Percentiles rank a stretch among this genome's conserved stretches.
These are phyloP conservation scores for Auanema sp. DNA, from an alignment of 2,888 invertebrate genomes.

Conservation along the genomic window DNA sequence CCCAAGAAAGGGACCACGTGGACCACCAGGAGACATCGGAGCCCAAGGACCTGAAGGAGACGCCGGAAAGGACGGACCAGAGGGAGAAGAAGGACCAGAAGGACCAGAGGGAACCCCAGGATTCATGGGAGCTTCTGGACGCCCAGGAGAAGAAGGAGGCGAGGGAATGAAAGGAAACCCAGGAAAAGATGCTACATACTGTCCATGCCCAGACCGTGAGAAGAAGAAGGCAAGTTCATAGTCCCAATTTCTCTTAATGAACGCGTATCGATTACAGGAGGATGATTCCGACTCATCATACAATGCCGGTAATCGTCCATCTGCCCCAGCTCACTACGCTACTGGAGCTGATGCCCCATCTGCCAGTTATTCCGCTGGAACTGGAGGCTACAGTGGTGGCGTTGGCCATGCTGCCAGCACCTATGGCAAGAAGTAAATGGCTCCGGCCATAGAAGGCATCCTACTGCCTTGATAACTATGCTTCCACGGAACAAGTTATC, in stretches of 20 bases:
- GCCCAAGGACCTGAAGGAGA: constrained; percentile 50
- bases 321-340: constrained; percentile 38
- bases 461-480: no score
- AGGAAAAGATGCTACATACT: constrained; percentile 51
- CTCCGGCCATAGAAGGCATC: background rate
- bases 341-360: constrained; percentile 40
- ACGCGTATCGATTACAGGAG: constrained; percentile 18
- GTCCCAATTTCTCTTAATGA: background rate
- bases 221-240: constrained; percentile 8
- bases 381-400: constrained; percentile 49
- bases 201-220: constrained; percentile 48
- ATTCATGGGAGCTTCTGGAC: constrained; percentile 46
- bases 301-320: constrained; percentile 14
- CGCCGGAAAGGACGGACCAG: constrained; percentile 40
- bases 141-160: constrained; percentile 47
- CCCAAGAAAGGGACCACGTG: constrained; percentile 47
- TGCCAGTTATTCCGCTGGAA: constrained; percentile 47
- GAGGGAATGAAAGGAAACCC: constrained; percentile 24
- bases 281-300: constrained; percentile 7
- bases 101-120: constrained; percentile 47
- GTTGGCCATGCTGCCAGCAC: constrained; percentile 42
- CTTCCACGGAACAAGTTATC: no score
- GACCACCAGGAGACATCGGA: constrained; percentile 49
- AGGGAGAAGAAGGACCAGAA: constrained; percentile 38
- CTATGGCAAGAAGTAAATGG: constrained; percentile 40